A percentile compares a stretch with the other conserved stretches of the same genome.
Conservation (phyloP, 2,888 invertebrate species). For the Apamea monoglypha region DNA sequence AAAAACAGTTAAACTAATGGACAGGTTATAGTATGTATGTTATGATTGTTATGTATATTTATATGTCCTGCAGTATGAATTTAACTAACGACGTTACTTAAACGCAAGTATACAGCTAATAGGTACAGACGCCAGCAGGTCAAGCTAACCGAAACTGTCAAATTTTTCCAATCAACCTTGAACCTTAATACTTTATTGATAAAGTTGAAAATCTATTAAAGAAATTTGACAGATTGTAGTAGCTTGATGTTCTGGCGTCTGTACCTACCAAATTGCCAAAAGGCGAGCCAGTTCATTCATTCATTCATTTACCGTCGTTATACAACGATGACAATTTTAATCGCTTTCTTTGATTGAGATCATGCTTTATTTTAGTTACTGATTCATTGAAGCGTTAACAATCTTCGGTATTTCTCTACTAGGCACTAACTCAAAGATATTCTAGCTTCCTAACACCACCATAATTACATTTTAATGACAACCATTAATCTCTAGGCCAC, state of each 20-base stretch:
- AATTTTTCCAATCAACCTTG: too few species aligned
- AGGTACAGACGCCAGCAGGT: too few species aligned
- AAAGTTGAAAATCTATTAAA: too few species aligned
- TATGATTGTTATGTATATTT: not conserved
- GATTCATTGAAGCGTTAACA: not conserved
- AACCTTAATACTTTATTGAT: too few species aligned
- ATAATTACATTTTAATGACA: slow-evolving; percentile 31
- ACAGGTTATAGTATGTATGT: not conserved
- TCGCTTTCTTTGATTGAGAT: slow-evolving; percentile 49
- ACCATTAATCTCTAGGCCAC: slow-evolving; percentile 25
- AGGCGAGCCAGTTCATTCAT: not conserved
- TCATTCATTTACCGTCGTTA: slow-evolving; percentile 9
- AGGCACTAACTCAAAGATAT: not conserved
- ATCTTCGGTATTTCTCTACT: not conserved
- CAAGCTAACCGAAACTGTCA: too few species aligned
- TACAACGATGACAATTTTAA: slow-evolving; percentile 35
- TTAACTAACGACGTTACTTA: not conserved
- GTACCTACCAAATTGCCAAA: not conserved
- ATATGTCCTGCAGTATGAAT: not conserved
- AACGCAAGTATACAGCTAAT: not conserved
- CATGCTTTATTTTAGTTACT: slow-evolving; percentile 23
- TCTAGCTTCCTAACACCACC: not conserved
- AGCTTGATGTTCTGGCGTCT: too few species aligned
- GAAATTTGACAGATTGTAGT: too few species aligned
- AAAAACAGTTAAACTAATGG: too few species aligned